Evolutionary conservation across 2,113 vertebrate genomes (phyloP).

Genomic region (Tamias sibiricus): DNA sequence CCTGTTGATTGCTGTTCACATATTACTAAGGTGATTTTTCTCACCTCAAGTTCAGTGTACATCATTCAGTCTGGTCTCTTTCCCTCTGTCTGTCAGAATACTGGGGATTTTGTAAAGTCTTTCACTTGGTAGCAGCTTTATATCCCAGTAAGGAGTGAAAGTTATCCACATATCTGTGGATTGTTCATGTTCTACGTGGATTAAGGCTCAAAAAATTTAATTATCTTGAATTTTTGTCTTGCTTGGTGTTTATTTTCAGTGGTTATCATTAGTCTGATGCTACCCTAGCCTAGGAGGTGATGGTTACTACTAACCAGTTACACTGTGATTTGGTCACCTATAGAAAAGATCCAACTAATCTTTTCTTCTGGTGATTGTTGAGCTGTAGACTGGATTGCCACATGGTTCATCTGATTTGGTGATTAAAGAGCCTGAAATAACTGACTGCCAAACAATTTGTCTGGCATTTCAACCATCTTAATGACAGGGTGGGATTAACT

Average conservation of each 20-base stretch:
- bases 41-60: not conserved
- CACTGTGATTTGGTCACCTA: not conserved
- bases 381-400: not conserved
- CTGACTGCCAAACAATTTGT: constrained; percentile 70
- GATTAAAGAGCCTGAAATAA: constrained; percentile 56
- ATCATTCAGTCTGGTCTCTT: not conserved
- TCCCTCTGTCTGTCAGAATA: not conserved
- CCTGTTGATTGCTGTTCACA: not conserved
- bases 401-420: constrained; percentile 66
- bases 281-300: not conserved
- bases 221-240: not conserved
- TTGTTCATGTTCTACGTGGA: not conserved
- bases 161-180: not conserved
- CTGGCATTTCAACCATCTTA: constrained; percentile 77
- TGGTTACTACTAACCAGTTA: not conserved
- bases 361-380: not conserved
- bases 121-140: not conserved
- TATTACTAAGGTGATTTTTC: not conserved
- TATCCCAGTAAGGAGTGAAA: not conserved
- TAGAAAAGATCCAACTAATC: not conserved
- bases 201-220: not conserved
- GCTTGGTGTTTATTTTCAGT: not conserved
- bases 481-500: constrained; percentile 66
- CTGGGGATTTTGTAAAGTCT: not conserved
- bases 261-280: not conserved